Percentiles rank a stretch among this genome's conserved stretches.
phyloP scores from a whole-genome alignment of 2,113 vertebrate species.

The Spea bombifrons region DNA sequence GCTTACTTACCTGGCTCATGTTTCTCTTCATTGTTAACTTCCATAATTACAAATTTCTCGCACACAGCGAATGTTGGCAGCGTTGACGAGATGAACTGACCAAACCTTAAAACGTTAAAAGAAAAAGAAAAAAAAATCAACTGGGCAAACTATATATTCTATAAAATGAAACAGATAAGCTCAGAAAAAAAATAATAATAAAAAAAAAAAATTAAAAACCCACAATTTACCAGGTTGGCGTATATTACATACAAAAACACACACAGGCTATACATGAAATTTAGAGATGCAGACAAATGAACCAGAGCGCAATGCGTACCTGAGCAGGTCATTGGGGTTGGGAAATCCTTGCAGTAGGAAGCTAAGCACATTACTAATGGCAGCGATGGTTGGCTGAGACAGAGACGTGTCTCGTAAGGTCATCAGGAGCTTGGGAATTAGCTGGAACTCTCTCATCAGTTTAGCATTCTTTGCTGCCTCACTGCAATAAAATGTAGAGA shows the following conservation, averaged over 20 bases:
- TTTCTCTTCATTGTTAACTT: conserved; percentile 91
- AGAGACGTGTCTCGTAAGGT: conserved; percentile 88
- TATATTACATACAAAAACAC: no score
- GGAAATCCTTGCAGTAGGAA: conserved; percentile 94
- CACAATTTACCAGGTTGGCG: no score
- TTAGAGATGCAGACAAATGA: no score
- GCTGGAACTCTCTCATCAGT: conserved; percentile 91
- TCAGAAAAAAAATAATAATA: no score
- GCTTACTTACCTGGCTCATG: conserved; percentile 79
- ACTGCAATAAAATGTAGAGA: conserved; percentile 60
- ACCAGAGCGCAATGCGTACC: conserved; percentile 62
- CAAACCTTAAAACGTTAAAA: conserved; percentile 72
- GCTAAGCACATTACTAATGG: conserved; percentile 90
- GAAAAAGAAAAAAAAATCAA: conserved; percentile 28
- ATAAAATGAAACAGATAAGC: not conserved
- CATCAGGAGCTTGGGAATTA: conserved; percentile 88
- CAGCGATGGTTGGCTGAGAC: conserved; percentile 88
- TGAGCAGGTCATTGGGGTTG: conserved; percentile 86
- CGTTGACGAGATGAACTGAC: conserved; percentile 96
- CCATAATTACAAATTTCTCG: conserved; percentile 99
- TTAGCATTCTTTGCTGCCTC: conserved; percentile 94
- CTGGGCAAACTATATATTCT: not conserved
- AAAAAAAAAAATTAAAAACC: no score
- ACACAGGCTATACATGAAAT: no score
- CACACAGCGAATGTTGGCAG: conserved; percentile 94